A percentile compares a stretch with the other conserved stretches of the same genome.
Evolutionary conservation across 2,888 invertebrate genomes (phyloP).

Genomic region (Heliconius ethilla): DNA sequence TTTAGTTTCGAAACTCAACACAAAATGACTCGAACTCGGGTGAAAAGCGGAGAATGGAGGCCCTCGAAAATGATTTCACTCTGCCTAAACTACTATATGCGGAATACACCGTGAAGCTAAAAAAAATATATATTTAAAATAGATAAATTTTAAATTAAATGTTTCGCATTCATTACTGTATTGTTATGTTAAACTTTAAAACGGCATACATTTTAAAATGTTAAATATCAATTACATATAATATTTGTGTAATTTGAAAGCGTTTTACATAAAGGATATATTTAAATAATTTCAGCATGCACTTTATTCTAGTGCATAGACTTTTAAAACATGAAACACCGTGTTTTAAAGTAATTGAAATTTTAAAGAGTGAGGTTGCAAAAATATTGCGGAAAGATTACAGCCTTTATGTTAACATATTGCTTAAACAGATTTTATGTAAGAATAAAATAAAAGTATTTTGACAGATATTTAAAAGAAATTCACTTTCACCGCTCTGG

Average conservation of each 20-base stretch:
- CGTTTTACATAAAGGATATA: constrained; percentile 13
- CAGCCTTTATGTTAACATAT: constrained; percentile 9
- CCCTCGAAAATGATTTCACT: neutral
- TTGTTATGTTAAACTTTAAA: neutral
- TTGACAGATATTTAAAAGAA: neutral
- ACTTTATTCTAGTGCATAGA: constrained; percentile 12
- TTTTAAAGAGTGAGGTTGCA: constrained; percentile 16
- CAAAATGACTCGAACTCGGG: too few species aligned
- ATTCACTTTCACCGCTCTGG: neutral
- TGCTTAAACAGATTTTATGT: constrained; percentile 11
- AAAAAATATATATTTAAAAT: too few species aligned
- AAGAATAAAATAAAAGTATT: neutral
- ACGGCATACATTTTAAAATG: neutral
- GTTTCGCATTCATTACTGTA: neutral
- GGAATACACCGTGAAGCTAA: neutral
- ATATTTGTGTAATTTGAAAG: constrained; percentile 2
- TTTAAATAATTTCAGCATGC: constrained; percentile 11
- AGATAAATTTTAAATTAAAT: too few species aligned
- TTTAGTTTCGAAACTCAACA: too few species aligned
- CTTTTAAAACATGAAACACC: constrained; percentile 8
- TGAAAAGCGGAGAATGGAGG: too few species aligned
- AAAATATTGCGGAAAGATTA: constrained; percentile 12
- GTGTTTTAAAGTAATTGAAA: constrained; percentile 19
- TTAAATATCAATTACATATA: constrained; percentile 4
- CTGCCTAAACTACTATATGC: neutral